Evolutionary conservation across 2,888 invertebrate genomes (phyloP), one percentile per base, ranked within the genome.

Genomic region (Fissipunctia ypsillon): DNA sequence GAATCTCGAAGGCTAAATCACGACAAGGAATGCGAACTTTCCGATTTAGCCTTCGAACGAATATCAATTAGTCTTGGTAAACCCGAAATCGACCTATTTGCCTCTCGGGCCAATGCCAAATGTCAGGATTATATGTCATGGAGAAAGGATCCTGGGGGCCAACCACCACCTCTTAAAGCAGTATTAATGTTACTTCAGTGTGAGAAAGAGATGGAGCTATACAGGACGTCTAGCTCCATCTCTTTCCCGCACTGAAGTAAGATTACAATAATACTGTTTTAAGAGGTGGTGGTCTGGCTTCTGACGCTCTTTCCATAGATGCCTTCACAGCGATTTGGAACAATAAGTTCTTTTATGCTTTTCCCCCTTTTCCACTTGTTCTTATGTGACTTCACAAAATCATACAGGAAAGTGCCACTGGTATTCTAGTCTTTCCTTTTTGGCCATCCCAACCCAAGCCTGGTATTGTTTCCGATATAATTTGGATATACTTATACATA

Each of bases 371-470:
- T 22, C 35, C 57, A 59, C 35, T n/a, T 35, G 35, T 35, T 59
- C 38, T 38, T 38, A 31, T 3, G 31, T 31, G 38, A 5, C 38
- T 38, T 38, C 38, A 38, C 57, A 35, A 59, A 59, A 59, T n/a
- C 22, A 59, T 38, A 59, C 57, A 59, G 22, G n/a, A 59, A 57
- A 14, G 5, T 35, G 57, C 35, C n/a, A 59, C 35, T 5, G 57
- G 57, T 22, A 59, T 59, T n/a, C 50, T 50, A n/a, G 50, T 50
- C n/a, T 50, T n/a, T 50, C n/a, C 48, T 10, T 50, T 50, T 50
- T 50, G n/a, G 22, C 1, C 48, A 50, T 12, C n/a, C n/a, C 48
- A 50, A 50, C n/a, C n/a, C 48, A 50, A 50, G n/a, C n/a, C 50
- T 50, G 50, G 35, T 35, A 57, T 31, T 14, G 31, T 35, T 19